These are phyloP conservation scores for Tigriopus japonicus DNA, from an alignment of 1,140 invertebrate genomes.

Conservation along the genomic window DNA sequence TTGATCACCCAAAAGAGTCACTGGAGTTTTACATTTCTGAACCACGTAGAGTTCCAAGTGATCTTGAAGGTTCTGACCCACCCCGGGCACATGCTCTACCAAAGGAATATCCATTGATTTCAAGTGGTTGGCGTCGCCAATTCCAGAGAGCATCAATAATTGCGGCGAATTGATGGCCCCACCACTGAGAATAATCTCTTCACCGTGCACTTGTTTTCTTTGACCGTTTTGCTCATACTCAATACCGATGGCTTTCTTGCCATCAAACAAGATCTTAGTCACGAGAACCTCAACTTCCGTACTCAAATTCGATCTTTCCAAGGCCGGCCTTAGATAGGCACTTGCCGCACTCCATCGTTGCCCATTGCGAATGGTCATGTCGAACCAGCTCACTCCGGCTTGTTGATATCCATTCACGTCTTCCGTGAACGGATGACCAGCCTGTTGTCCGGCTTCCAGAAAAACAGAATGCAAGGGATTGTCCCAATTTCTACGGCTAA, in stretches of 20 bases:
- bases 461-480: constrained; percentile 6
- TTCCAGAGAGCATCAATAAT: constrained; percentile 35
- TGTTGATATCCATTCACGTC: constrained; percentile 14
- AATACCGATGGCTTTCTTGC: constrained; percentile 2
- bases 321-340: constrained; percentile 43
- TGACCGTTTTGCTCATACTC: not conserved
- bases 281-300: not conserved
- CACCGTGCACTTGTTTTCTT: not conserved
- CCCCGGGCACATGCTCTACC: constrained; percentile 28
- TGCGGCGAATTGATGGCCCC: constrained; percentile 38
- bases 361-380: constrained; percentile 26
- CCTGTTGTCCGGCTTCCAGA: constrained; percentile 10
- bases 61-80: constrained; percentile 31
- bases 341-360: constrained; percentile 32
- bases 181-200: constrained; percentile 30
- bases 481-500: not conserved
- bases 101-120: constrained; percentile 25
- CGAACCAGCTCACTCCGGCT: not conserved
- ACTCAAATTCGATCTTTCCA: not conserved
- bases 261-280: not conserved
- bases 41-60: constrained; percentile 19
- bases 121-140: constrained; percentile 33
- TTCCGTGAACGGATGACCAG: constrained; percentile 10
- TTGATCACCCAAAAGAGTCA: constrained; percentile 12
- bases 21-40: constrained; percentile 11